Evolutionary conservation across 2,888 invertebrate genomes (phyloP), one percentile per base, ranked within the genome.

Genomic region (Thelaira solivaga): DNA sequence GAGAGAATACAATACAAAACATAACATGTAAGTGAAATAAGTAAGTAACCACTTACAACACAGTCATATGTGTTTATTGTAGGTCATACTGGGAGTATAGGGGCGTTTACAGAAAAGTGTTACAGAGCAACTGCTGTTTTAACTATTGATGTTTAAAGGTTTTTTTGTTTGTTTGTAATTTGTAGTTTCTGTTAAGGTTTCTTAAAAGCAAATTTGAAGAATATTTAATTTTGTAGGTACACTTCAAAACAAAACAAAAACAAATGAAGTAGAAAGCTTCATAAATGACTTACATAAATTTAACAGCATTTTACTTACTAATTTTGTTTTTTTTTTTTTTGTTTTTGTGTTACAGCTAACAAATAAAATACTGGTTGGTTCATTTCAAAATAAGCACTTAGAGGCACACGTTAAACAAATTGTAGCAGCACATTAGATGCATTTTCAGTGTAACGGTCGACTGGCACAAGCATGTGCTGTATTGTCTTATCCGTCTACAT

Each of bases 381-480:
- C 41, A 59, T 41, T 47, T 31, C 39, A 49, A 20, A 71, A 67
- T 55, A 80, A 76, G 51, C 67, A 72, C 72, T 80, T 76, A 59
- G 39, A 72, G 79, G 72, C 79, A 76, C 73, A 80, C 65, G 76
- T 80, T 73, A 69, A 68, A 65, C 55, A 76, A 73, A 73, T 76
- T 74, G 69, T 69, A 65, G 67, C 73, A 74, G 76, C 74, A 69
- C 74, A 71, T 76, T 74, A 71, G 73, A 49, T 68, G 45, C 47
- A 73, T 53, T 73, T 76, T 59, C 39, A 16, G 45, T 55, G 26
- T 67, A 75, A 75, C 67, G 61, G 71, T 67, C 41, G 41, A n/a
- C 36, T 47, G 43, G 29, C 64, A 34, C 5, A 1, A 45, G n/a
- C n/a, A n/a, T n/a, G n/a, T n/a, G n/a, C n/a, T n/a, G n/a, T n/a